Base-by-base conservation (phyloP, 2,888 invertebrate species). In the Idaea dimidiata region DNA sequence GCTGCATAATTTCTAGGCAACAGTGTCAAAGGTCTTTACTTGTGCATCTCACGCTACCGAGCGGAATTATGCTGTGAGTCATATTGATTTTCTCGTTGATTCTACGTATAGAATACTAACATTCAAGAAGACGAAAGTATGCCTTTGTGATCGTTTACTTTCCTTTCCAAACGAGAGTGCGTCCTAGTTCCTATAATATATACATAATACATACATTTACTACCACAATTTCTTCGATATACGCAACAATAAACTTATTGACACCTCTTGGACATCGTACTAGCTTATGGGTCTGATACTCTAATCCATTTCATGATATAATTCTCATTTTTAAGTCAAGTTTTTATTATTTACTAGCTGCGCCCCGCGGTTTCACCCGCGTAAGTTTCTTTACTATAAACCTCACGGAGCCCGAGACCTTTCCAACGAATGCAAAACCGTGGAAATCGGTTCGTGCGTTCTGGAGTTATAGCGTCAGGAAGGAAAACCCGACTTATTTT, bases 141-240 rank as follows among this genome's bases (percentile, higher is more conserved):
- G 66, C 77, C 74, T 77, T 82, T 83, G 81, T 81, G 74, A 80
- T 69, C 74, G 72, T 81, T 82, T 79, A 87, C 88, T 88, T 88
- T 89, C 87, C 79, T 85, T 87, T 86, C 77, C 76, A 79, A 84
- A 86, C 80, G 89, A 89, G 89, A 89, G 89, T 87, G 78, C 77
- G 84, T 83, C 83, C 86, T 77, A 82, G 84, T 83, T 87, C 72
- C 72, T 80, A 76, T 80, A 79, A 77, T 83, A 85, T 81, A 81
- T 78, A 78, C n/a, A n/a, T n/a, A n/a, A n/a, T n/a, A n/a, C n/a
- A n/a, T 71, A 72, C 76, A 78, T 80, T 81, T 80, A 78, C 78
- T 72, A 75, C 77, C 77, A 85, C 84, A 81, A 85, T 81, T 16
- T 59, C 61, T 60, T 59, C 63, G 69, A 66, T 65, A 64, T 66